Evolutionary conservation across 2,797 vertebrate species (phyloP), one percentile per base, ranked within the genome.

Genomic region (Falco rusticolus): DNA sequence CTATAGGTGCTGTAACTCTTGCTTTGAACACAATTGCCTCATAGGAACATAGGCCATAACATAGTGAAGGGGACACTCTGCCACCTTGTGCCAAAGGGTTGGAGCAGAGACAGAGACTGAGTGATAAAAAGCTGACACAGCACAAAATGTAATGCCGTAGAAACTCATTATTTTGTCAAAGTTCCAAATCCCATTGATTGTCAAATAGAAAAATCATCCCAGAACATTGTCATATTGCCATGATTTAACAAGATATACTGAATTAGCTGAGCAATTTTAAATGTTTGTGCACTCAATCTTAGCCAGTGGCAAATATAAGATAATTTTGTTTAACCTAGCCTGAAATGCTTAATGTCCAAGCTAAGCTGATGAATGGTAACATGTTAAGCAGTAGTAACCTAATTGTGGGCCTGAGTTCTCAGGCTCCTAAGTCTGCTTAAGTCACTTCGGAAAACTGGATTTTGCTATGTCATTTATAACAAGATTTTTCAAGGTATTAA

Each of bases 381-480:
- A 89, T 74, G 92, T 74, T 91, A 85, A 92, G 61, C 9, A 3
- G 37, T 64, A 80, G 92, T 94, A 94, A 96, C 78, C 25, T 85
- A 93, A 95, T 95, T 90, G 75, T 95, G 45, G 17, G 31, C 77
- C 56, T 96, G 84, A 91, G 51, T 74, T 94, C 64, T 86, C 60
- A 80, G 68, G 64, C 88, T 87, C 29, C 84, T 91, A 94, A 94
- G 81, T 89, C 93, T 94, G 84, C 84, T 92, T 94, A 95, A 96
- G 93, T 96, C 84, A 91, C 87, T 94, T 95, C 71, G 86, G 89
- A 95, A 96, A 97, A 97, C 84, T 96, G 94, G 94, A 96, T 97
- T 96, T 94, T 6, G 2, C 68, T 18, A 95, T 88, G 93, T 96
- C 90, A 91, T 95, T 93, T 91, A 75, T 93, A 96, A 91, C 75